These are phyloP conservation scores for Sepioteuthis lessoniana DNA, from an alignment of 2,888 invertebrate genomes.

Conservation along the genomic window DNA sequence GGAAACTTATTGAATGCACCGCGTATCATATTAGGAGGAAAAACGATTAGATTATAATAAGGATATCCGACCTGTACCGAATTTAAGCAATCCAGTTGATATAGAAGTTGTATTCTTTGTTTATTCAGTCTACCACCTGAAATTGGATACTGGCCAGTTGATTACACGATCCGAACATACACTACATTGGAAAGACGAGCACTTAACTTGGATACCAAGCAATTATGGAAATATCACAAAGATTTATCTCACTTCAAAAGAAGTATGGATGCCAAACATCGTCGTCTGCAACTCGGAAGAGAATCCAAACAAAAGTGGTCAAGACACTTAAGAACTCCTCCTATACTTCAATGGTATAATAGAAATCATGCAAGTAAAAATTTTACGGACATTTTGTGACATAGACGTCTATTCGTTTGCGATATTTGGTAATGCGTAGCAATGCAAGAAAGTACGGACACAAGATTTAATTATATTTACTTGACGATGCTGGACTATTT, in stretches of 20 bases:
- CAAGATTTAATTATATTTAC: not conserved
- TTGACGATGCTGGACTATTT: rapidly evolving
- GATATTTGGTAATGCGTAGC: not conserved
- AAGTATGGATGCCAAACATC: not conserved
- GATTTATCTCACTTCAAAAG: not conserved
- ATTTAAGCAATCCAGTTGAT: not conserved
- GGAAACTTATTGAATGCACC: too few relatives aligned
- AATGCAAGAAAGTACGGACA: not conserved
- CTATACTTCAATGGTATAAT: not conserved
- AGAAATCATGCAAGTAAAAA: not conserved
- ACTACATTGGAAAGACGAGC: not conserved
- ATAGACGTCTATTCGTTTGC: not conserved
- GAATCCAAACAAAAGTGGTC: not conserved
- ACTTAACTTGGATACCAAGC: not conserved
- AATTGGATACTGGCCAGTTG: not conserved
- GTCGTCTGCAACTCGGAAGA: not conserved
- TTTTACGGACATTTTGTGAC: not conserved
- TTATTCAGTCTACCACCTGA: not conserved
- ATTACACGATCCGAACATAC: not conserved
- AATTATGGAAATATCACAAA: not conserved
- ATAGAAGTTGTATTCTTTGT: not conserved
- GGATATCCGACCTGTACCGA: not conserved
- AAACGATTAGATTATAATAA: not conserved
- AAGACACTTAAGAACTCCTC: not conserved
- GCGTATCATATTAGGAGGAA: not conserved